Evolutionary conservation across 2,113 vertebrate genomes (phyloP), one percentile per base, ranked within the genome.

Genomic region (Tapirus terrestris): DNA sequence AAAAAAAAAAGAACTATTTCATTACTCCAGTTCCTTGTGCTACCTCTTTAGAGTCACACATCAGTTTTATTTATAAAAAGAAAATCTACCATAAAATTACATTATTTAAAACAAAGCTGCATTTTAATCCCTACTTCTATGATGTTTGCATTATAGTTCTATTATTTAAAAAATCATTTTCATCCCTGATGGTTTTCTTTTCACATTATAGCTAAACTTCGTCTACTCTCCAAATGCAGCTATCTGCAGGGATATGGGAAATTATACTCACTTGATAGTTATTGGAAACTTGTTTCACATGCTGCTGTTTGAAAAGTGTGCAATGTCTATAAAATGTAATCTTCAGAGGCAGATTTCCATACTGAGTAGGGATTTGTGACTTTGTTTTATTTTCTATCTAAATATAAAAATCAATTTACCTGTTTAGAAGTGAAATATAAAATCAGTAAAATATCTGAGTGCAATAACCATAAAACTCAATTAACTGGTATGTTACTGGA

Each of bases 361-460:
- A 31, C n/a, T 53, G 25, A 79, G 29, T n/a, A 94, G 4, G 5
- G 2, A 92, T 68, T 27, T 67, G 5, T 33, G n/a, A 36, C 82
- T 89, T 82, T 56, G 11, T 17, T 94, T 68, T 87, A 83, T 27
- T 90, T 68, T 25, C 56, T 61, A 29, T n/a, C 39, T 89, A 89
- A 83, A 77, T 73, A 80, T 91, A 76, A 77, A 77, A 94, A 53
- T 6, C 4, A 21, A 95, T 75, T 80, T 31, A 43, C 8, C 53
- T 84, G 8, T 53, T 75, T 72, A 72, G 31, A 96, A 80, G 23
- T 63, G 7, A 92, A 95, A 76, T 92, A 75, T 53, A 79, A 89
- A 90, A 39, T 79, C 65, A 89, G 8, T 45, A 94, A 73, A 79
- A 68, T 75, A 91, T 88, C 17, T 87, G 48, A 84, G 16, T 60